Evolutionary conservation across 2,113 vertebrate genomes (phyloP).

Genomic region (Caloenas nicobarica): DNA sequence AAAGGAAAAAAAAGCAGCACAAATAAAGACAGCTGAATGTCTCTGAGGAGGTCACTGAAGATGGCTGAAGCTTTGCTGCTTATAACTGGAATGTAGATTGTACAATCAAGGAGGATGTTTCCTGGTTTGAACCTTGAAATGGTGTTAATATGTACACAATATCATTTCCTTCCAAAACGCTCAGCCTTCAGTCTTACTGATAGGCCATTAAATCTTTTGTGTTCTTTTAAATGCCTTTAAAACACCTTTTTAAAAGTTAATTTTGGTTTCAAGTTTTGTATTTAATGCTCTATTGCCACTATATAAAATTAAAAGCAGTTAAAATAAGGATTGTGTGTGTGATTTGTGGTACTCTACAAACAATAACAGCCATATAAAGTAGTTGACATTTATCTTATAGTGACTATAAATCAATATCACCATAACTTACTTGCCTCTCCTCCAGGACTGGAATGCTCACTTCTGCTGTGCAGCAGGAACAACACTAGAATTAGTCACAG

Average conservation of each 20-base stretch:
- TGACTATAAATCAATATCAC: rapidly evolving
- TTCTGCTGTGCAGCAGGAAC: background rate
- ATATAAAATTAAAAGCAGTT: constrained; percentile 54
- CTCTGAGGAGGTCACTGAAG: background rate
- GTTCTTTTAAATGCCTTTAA: constrained; percentile 6
- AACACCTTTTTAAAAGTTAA: background rate
- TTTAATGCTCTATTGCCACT: constrained; percentile 47
- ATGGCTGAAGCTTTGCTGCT: background rate
- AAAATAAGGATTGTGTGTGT: background rate
- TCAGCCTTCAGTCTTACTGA: background rate
- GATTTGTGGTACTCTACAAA: background rate
- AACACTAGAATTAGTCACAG: no score
- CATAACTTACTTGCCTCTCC: background rate
- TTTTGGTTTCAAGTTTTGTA: constrained; percentile 14
- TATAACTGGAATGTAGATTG: background rate
- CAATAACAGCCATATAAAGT: background rate
- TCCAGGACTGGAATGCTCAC: background rate
- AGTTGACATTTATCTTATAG: background rate
- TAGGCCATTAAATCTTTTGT: background rate
- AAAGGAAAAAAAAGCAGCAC: background rate
- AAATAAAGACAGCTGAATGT: background rate
- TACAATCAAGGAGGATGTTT: background rate
- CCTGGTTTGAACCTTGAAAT: background rate
- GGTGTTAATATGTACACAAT: background rate
- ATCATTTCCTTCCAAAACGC: background rate